These are phyloP conservation scores for Archegozetes longisetosus DNA, from an alignment of 1,140 invertebrate genomes.

Conservation along the genomic window DNA sequence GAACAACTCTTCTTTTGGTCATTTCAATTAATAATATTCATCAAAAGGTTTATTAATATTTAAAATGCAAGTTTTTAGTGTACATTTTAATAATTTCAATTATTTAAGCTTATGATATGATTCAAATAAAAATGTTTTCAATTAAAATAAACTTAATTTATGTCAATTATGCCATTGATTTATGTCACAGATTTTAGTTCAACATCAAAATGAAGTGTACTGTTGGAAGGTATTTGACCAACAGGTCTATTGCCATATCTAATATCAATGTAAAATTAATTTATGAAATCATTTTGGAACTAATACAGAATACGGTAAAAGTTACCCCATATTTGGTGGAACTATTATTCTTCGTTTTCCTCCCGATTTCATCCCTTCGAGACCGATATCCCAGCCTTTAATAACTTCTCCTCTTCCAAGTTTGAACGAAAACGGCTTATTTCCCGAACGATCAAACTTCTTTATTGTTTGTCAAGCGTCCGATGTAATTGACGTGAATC, in stretches of 20 bases:
- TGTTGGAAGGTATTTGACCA: conserved; percentile 64
- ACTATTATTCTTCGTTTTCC: conserved; percentile 69
- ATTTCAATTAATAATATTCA: too few species aligned
- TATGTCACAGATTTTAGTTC: conserved; percentile 64
- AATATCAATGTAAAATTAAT: too few species aligned
- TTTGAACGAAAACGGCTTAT: conserved; percentile 65
- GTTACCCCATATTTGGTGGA: conserved; percentile 66
- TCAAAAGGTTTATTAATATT: too few species aligned
- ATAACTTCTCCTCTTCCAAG: conserved; percentile 73
- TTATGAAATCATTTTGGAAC: background rate
- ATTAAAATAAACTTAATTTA: too few species aligned
- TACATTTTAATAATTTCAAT: too few species aligned
- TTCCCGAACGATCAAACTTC: conserved; percentile 38
- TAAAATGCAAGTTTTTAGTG: too few species aligned
- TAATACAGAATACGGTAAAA: conserved; percentile 1
- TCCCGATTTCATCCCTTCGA: conserved; percentile 77
- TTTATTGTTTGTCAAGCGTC: conserved; percentile 26
- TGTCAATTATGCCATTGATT: conserved; percentile 21
- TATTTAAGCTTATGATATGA: too few species aligned
- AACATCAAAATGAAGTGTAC: conserved; percentile 66
- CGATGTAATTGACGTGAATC: conserved; percentile 30
- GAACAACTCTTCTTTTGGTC: too few species aligned
- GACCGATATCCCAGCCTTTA: conserved; percentile 74
- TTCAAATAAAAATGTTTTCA: too few species aligned
- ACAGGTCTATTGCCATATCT: conserved; percentile 63